Evolutionary conservation across 2,797 vertebrate species (phyloP).

Genomic region (Macrochelys suwanniensis): DNA sequence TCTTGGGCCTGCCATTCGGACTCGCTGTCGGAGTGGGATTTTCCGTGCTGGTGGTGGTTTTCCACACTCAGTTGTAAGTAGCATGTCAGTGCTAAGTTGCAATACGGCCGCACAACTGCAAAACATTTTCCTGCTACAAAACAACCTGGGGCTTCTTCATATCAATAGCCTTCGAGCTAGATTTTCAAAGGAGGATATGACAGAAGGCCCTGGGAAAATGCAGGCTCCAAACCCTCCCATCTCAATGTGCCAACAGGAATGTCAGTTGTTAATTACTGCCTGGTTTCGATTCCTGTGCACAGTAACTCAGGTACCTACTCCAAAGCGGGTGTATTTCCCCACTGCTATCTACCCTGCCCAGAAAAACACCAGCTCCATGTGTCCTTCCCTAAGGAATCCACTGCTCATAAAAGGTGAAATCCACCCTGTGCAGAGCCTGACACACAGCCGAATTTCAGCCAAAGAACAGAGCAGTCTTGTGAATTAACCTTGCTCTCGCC

Average conservation of each 20-base stretch:
- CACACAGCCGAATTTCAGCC: fast-evolving
- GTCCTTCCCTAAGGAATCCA: not conserved
- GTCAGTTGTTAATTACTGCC: conserved; percentile 57
- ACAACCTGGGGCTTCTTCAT: not conserved
- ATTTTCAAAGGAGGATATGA: conserved; percentile 38
- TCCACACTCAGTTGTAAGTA: conserved; percentile 96
- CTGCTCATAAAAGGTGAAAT: not conserved
- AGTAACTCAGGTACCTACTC: conserved; percentile 11
- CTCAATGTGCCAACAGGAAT: conserved; percentile 72
- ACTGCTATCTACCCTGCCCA: not conserved
- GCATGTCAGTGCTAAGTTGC: not conserved
- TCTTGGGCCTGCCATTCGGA: conserved; percentile 93
- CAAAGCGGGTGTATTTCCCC: conserved; percentile 30
- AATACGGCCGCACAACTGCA: not conserved
- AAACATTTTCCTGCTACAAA: not conserved
- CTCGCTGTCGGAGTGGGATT: conserved; percentile 92
- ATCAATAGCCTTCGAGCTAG: conserved; percentile 15
- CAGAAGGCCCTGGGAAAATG: conserved; percentile 59
- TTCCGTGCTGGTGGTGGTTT: conserved; percentile 92
- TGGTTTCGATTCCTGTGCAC: conserved; percentile 47
- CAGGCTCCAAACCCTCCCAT: conserved; percentile 60
- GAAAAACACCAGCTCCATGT: not conserved
- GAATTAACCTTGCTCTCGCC: not conserved
- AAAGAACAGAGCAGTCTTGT: not conserved
- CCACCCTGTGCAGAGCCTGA: fast-evolving